phyloP scores from a whole-genome alignment of 1,140 invertebrate genomes.

The Goniozus legneri region DNA sequence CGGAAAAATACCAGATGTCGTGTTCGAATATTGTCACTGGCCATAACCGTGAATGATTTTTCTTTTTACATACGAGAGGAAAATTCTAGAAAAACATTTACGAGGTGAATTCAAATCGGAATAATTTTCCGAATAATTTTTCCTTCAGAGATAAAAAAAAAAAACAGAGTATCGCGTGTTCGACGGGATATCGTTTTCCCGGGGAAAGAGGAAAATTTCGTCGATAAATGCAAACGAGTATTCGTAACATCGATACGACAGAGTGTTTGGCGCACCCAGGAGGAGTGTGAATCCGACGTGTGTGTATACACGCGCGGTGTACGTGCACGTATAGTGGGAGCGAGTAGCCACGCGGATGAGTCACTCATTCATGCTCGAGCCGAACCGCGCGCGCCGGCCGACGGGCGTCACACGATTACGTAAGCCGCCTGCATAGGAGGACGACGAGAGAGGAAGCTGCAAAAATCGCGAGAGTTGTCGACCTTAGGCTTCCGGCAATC shows the following conservation, averaged over 20 bases:
- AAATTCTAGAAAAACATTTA: no score
- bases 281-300: no score
- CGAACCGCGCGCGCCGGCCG: slow-evolving; percentile 10
- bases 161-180: no score
- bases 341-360: slow-evolving; percentile 17
- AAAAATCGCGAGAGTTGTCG: slow-evolving; percentile 9
- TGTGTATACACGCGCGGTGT: slow-evolving; percentile 7
- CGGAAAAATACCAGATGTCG: no score
- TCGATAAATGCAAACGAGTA: slow-evolving; percentile 12
- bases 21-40: no score
- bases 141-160: no score
- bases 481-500: slow-evolving; percentile 28
- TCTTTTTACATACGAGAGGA: no score
- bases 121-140: no score
- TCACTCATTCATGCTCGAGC: slow-evolving; percentile 36
- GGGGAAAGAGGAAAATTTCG: neutral
- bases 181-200: neutral
- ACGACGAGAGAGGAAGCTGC: slow-evolving; percentile 5
- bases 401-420: slow-evolving; percentile 29
- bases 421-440: slow-evolving; percentile 9
- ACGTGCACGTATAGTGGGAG: neutral
- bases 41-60: no score
- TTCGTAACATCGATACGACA: no score
- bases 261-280: no score
- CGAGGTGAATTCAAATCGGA: no score